These are phyloP conservation scores for Corythoichthys intestinalis DNA, from an alignment of 2,113 vertebrate species.

Conservation along the genomic window DNA sequence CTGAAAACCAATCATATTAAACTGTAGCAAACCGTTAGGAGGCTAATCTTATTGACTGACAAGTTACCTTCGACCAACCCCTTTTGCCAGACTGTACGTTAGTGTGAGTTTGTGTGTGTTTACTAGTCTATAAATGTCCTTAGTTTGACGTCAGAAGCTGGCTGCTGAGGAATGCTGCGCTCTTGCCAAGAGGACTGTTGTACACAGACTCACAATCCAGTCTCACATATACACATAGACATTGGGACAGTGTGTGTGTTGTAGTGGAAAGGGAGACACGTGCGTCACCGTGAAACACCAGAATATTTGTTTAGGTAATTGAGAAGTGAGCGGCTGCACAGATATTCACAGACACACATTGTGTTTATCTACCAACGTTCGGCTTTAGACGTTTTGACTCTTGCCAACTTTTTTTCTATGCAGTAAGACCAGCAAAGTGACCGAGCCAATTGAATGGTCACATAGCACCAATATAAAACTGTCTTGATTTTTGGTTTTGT, in stretches of 20 bases:
- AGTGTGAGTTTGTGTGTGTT: slow-evolving; percentile 50
- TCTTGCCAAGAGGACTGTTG: slow-evolving; percentile 51
- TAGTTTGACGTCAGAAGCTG: slow-evolving; percentile 66
- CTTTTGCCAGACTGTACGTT: slow-evolving; percentile 39
- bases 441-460: slow-evolving; percentile 1
- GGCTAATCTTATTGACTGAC: slow-evolving; percentile 26
- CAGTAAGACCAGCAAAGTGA: neutral
- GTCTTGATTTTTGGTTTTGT: neutral
- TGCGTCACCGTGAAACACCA: slow-evolving; percentile 62
- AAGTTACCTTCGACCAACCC: slow-evolving; percentile 25
- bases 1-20: no score
- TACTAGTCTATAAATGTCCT: slow-evolving; percentile 69
- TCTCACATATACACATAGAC: slow-evolving; percentile 29
- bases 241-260: slow-evolving; percentile 45
- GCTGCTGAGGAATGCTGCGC: slow-evolving; percentile 68
- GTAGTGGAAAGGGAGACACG: slow-evolving; percentile 57
- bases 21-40: slow-evolving; percentile 6
- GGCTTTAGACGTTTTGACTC: slow-evolving; percentile 19
- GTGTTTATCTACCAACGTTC: slow-evolving; percentile 20
- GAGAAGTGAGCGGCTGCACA: slow-evolving; percentile 41
- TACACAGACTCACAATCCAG: slow-evolving; percentile 39
- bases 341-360: slow-evolving; percentile 22
- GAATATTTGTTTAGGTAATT: slow-evolving; percentile 69
- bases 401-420: slow-evolving; percentile 4
- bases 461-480: slow-evolving; percentile 13